These are phyloP conservation scores for Avahi laniger DNA, from an alignment of 2,797 vertebrate species.

Conservation along the genomic window DNA sequence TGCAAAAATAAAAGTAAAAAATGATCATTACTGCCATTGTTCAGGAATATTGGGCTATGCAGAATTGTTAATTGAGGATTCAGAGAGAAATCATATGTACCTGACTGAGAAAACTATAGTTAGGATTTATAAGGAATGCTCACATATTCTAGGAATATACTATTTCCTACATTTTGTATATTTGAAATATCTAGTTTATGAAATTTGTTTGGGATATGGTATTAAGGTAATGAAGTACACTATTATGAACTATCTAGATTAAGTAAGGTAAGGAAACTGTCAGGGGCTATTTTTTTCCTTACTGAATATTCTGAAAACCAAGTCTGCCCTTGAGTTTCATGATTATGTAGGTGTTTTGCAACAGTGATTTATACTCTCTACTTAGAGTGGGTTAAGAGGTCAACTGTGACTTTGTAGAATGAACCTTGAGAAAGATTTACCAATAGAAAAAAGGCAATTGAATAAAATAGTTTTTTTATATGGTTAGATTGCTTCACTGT, in stretches of 20 bases:
- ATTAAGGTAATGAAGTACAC: neutral
- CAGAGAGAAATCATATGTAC: neutral
- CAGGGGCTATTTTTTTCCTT: neutral
- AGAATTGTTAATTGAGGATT: conserved; percentile 39
- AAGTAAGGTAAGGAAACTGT: neutral
- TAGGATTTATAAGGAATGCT: neutral
- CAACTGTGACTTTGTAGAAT: conserved; percentile 30
- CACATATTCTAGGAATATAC: neutral
- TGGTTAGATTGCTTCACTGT: conserved; percentile 21
- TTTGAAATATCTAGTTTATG: neutral
- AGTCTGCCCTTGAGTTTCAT: conserved; percentile 11
- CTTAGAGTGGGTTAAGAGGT: neutral
- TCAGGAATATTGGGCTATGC: conserved; percentile 53
- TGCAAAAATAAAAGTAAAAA: conserved; percentile 40
- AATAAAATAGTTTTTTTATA: conserved; percentile 39
- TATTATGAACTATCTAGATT: neutral
- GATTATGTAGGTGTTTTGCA: neutral
- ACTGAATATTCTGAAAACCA: neutral
- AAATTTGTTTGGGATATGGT: neutral
- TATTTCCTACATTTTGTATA: neutral
- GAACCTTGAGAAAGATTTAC: neutral
- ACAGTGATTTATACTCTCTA: neutral
- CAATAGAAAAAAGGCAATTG: conserved; percentile 46
- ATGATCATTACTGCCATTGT: conserved; percentile 54
- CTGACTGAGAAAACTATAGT: neutral